Evolutionary conservation across 2,797 vertebrate species (phyloP).

Genomic region (Cryptoblepharus egeriae): DNA sequence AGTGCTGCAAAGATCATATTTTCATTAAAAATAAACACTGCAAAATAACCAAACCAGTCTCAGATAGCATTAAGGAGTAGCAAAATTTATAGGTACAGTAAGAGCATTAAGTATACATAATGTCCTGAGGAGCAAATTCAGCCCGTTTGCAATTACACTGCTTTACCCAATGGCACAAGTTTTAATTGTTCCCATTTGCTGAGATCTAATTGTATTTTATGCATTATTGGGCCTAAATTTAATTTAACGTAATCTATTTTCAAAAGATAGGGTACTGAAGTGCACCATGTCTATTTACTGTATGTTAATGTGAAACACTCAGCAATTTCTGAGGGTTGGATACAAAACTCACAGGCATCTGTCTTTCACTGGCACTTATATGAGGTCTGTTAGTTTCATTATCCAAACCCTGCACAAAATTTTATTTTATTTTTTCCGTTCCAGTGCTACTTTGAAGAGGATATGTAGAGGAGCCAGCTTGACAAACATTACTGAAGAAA

Average conservation of each 20-base stretch:
- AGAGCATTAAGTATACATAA: slow-evolving; percentile 19
- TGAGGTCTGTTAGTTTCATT: background rate
- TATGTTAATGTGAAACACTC: background rate
- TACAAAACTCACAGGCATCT: background rate
- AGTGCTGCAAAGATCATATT: slow-evolving; percentile 22
- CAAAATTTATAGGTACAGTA: slow-evolving; percentile 20
- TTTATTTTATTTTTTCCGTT: background rate
- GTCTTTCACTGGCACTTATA: background rate
- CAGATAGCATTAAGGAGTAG: slow-evolving; percentile 16
- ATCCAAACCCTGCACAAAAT: background rate
- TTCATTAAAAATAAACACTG: slow-evolving; percentile 22
- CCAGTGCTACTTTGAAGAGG: background rate
- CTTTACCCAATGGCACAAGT: slow-evolving; percentile 12
- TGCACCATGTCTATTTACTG: background rate
- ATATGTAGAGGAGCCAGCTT: background rate
- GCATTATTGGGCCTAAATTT: slow-evolving; percentile 35
- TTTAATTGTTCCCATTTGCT: slow-evolving; percentile 40
- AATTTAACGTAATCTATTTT: slow-evolving; percentile 36
- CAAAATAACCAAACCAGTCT: background rate
- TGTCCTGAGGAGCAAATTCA: slow-evolving; percentile 5
- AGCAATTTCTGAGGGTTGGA: background rate
- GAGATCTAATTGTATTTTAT: slow-evolving; percentile 26
- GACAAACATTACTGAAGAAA: background rate
- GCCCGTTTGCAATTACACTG: slow-evolving; percentile 10
- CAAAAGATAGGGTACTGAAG: slow-evolving; percentile 15